phyloP scores from a whole-genome alignment of 2,797 vertebrate species.

The Stomatorhinus walkeri region DNA sequence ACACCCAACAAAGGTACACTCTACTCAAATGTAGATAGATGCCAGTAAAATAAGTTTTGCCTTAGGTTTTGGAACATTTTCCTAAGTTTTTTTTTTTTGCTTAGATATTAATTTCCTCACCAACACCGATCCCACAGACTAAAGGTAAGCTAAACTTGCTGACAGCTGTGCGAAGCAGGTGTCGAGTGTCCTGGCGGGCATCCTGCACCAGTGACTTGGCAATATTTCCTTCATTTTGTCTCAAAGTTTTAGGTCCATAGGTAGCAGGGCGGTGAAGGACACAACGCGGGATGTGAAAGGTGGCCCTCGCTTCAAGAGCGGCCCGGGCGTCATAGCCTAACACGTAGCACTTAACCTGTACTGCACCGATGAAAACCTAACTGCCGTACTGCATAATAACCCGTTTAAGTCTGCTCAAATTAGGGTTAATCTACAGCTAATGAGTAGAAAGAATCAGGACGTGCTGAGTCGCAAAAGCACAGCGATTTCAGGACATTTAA shows the following conservation, averaged over 20 bases:
- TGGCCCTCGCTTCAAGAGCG: background rate
- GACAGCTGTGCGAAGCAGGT: background rate
- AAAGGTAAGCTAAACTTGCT: background rate
- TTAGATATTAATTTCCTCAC: constrained; percentile 8
- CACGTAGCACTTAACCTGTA: background rate
- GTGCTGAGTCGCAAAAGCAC: background rate
- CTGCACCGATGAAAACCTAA: background rate
- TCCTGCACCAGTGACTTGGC: constrained; percentile 5
- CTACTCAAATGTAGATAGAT: background rate
- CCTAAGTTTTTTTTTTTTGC: background rate
- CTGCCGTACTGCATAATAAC: background rate
- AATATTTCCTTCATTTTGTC: background rate
- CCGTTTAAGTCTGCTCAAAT: background rate
- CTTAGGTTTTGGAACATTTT: background rate
- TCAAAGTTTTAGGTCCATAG: background rate
- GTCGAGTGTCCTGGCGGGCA: background rate
- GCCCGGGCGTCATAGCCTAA: background rate
- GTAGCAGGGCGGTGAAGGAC: background rate
- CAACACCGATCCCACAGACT: background rate
- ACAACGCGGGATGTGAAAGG: background rate
- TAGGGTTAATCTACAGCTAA: background rate
- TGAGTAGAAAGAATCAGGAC: background rate
- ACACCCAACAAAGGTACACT: background rate
- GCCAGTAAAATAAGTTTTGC: background rate
- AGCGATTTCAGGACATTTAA: background rate